These are phyloP conservation scores for Eubucco bourcierii DNA, from an alignment of 2,113 vertebrate genomes.

Conservation along the genomic window DNA sequence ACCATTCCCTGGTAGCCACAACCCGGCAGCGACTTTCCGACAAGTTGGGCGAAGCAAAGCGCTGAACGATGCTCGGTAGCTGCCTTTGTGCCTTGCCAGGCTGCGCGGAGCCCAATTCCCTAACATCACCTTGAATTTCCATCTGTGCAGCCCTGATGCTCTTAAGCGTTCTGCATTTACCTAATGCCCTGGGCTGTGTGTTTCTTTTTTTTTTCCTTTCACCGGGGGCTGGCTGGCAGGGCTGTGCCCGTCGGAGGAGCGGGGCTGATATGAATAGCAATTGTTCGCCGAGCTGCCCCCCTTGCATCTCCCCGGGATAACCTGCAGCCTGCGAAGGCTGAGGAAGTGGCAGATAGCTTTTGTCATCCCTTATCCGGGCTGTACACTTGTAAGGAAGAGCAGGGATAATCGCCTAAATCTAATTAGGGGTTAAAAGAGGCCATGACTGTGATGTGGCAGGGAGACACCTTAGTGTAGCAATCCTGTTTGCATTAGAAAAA, in stretches of 20 bases:
- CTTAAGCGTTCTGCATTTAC: conserved; percentile 81
- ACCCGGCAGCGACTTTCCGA: neutral
- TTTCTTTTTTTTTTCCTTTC: conserved; percentile 58
- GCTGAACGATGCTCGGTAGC: neutral
- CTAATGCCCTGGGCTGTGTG: conserved; percentile 83
- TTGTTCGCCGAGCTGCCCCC: conserved; percentile 80
- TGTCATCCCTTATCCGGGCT: conserved; percentile 95
- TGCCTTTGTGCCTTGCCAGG: conserved; percentile 67
- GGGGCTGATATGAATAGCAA: conserved; percentile 88
- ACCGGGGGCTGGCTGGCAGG: conserved; percentile 61
- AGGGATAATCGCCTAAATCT: conserved; percentile 98
- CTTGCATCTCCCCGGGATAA: conserved; percentile 82
- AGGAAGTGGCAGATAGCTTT: conserved; percentile 91
- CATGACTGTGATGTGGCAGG: conserved; percentile 94
- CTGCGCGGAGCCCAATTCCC: conserved; percentile 78
- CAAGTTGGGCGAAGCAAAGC: neutral
- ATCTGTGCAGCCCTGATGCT: conserved; percentile 78
- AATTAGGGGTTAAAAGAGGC: conserved; percentile 98
- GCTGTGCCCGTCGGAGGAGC: conserved; percentile 79
- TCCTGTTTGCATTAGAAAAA: conserved; percentile 99
- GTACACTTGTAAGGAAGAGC: conserved; percentile 99
- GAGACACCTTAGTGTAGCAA: conserved; percentile 92
- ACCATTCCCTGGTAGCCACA: neutral
- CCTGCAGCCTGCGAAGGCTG: conserved; percentile 83
- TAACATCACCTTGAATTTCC: conserved; percentile 82